Base-by-base conservation (phyloP, 30 jellyfish, hydroid and myxozoan genomes). In the Pseudorhiza aurosa region DNA sequence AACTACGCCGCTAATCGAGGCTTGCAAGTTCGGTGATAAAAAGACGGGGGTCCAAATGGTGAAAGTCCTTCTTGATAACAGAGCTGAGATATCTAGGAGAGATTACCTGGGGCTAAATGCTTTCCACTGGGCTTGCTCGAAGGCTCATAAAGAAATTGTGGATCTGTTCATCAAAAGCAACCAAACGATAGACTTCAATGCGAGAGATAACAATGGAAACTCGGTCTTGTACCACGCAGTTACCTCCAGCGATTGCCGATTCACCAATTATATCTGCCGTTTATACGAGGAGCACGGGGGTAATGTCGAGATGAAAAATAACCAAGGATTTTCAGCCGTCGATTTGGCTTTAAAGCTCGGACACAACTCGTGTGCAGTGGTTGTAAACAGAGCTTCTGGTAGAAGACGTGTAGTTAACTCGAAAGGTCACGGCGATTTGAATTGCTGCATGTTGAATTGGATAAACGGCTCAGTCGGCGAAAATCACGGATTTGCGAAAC, bases 301-400 rank as follows among this genome's bases (percentile, higher is more conserved):
- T 36, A 63, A 63, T 57, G 74, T 72, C 43, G 86, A 72, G 30
- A 72, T 75, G 14, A 72, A 35, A 53, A 72, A 72, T 75, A 50
- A 57, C 40, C 47, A 72, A 72, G 86, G 86, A 30, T 51, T 72
- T 32, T 50, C 86, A 37, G 86, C 86, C 75, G 86, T 72, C 39
- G 86, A 72, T 39, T 43, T 72, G 46, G 86, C 86, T 57, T 72
- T 72, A 72, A 56, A 72, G 35, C 86, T 72, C 75, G 86, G 86
- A 57, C 86, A 72, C 86, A 72, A 57, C 42, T 72, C 86, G 35
- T 72, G 86, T 72, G 86, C 86, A 1, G 86, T 58, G 4, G 30
- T 51, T 29, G 86, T 72, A 72, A 72, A 72, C 75, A 72, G 51
- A 72, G 86, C 56, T 12, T 51, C 86, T 7, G 86, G 86, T 37